phyloP scores from a whole-genome alignment of 2,797 vertebrate species.

The Paratrypauchen microcephalus region DNA sequence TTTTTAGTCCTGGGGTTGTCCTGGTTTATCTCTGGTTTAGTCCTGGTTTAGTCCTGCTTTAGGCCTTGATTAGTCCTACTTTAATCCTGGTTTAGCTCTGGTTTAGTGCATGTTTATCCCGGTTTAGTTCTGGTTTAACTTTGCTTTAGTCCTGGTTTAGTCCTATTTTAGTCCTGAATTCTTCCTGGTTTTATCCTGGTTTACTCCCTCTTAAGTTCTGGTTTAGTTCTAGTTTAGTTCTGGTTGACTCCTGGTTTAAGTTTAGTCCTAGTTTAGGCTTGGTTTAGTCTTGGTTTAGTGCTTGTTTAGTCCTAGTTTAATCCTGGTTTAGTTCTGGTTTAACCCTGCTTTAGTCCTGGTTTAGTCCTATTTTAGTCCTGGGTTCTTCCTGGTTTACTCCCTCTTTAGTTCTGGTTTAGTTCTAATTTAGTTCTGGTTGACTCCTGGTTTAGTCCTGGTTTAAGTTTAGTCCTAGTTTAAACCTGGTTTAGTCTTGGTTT shows the following conservation, averaged over 20 bases:
- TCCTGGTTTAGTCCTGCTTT: neutral
- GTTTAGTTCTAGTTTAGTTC: no score
- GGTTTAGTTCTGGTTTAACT: no score
- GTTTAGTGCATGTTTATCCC: no score
- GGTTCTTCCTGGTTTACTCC: neutral
- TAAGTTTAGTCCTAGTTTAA: neutral
- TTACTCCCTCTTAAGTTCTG: no score
- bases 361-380: neutral
- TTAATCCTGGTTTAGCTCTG: no score
- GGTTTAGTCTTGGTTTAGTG: neutral
- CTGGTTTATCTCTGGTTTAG: no score
- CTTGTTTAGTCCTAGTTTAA: neutral
- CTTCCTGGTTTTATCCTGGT: neutral
- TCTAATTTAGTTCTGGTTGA: no score
- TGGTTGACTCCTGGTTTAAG: no score
- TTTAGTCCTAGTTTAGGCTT: no score
- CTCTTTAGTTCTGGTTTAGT: neutral
- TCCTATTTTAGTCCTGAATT: neutral
- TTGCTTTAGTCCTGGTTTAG: no score
- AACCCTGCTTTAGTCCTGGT: no score
- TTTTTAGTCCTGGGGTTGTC: no score
- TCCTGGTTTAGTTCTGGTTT: neutral
- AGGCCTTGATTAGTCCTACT: neutral
- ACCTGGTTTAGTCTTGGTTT: neutral
- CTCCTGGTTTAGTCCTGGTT: neutral